Evolutionary conservation across 2,113 vertebrate genomes (phyloP).

Genomic region (Elephantulus edwardii): DNA sequence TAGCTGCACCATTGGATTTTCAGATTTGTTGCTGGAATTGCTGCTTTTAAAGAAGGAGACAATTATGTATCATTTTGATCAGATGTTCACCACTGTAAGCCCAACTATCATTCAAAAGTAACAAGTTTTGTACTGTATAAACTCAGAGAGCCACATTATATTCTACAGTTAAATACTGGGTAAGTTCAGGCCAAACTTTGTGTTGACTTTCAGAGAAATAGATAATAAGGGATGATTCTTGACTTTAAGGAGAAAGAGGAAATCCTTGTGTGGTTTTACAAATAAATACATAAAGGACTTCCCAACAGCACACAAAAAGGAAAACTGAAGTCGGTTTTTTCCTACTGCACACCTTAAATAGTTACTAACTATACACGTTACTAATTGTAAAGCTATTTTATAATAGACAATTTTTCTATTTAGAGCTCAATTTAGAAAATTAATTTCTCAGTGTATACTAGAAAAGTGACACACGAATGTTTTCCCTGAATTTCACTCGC

Average conservation of each 20-base stretch:
- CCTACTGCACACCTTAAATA: slow-evolving; percentile 22
- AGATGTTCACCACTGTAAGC: background rate
- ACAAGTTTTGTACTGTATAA: slow-evolving; percentile 3
- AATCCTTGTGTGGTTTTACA: background rate
- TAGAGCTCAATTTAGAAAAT: background rate
- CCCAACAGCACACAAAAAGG: background rate
- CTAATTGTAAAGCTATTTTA: background rate
- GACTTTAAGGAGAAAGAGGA: background rate
- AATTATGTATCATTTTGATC: slow-evolving; percentile 45
- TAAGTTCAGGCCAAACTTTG: background rate
- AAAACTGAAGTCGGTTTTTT: background rate
- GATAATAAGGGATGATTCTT: background rate
- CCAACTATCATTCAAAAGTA: slow-evolving; percentile 11
- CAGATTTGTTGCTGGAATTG: slow-evolving; percentile 88
- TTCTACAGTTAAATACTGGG: background rate
- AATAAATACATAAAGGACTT: background rate
- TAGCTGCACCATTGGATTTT: slow-evolving; percentile 98
- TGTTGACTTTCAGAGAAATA: background rate
- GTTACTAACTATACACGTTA: background rate
- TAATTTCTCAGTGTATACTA: background rate
- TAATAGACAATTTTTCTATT: background rate
- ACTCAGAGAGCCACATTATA: background rate
- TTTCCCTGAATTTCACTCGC: background rate
- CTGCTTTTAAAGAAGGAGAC: slow-evolving; percentile 78
- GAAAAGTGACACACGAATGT: background rate